Base-by-base conservation (phyloP, 2,113 vertebrate species). In the Bubalus kerabau region DNA sequence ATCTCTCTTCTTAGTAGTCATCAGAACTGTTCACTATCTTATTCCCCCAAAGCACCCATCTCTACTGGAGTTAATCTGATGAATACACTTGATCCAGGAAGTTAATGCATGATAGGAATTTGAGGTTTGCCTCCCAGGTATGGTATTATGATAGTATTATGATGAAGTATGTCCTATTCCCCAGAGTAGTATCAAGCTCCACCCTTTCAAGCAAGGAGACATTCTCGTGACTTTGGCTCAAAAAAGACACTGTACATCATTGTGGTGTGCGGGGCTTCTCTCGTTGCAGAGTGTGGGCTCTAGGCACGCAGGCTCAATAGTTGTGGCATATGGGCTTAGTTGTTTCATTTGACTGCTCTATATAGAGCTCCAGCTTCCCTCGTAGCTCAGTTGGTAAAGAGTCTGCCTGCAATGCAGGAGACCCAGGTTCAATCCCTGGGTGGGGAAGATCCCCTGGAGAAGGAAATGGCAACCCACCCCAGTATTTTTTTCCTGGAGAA, bases 1-100 rank as follows among this genome's bases (percentile, higher is more conserved):
- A 62, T 56, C 64, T 95, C 36, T 89, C 60, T 97, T 97, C 71
- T 90, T 84, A 87, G 76, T 54, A 85, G 50, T 43, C 84, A 82
- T 60, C 28, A 32, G 88, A 90, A 87, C 71, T 92, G 67, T 59
- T 60, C 71, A 24, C 52, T 92, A 12, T 86, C 67, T 93, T 71
- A 84, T 60, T 94, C 40, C 32, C 46, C 17, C 16, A 96, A 76
- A 67, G 60, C 56, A 52, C 26, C 50, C 60, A 60, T 94, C 62
- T 94, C 71, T 94, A 52, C 32, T 57, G n/a, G n/a, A 54, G 59
- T 28, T 83, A 87, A 71, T 96, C 52, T 92, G 80, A 84, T 87
- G 76, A 83, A 52, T n/a, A 8, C 40, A 81, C 64, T 89, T 83
- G 92, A 96, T 48, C 32, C 57, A 59, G 82, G 81, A 11, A 83